Percentiles rank a stretch among this genome's conserved stretches.
Conservation (phyloP, 2,113 vertebrate species). For the Mus spicilegus region DNA sequence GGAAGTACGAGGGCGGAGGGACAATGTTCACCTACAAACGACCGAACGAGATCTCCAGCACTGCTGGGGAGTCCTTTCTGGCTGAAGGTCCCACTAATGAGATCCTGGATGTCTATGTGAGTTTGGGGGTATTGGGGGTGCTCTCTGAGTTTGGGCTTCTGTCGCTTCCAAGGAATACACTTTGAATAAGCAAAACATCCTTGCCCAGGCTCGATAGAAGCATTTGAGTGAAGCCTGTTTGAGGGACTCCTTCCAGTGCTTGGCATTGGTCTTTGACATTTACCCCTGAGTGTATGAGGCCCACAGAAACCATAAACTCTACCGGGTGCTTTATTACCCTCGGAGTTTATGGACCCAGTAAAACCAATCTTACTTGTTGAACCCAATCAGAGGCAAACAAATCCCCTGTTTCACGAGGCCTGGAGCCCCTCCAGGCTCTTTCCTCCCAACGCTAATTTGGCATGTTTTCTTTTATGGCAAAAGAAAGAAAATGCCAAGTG, state of each 20-base stretch:
- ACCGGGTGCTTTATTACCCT: slow-evolving; percentile 63
- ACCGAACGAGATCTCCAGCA: slow-evolving; percentile 97
- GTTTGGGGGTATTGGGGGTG: slow-evolving; percentile 73
- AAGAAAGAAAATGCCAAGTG: slow-evolving; percentile 66
- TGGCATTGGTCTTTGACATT: background rate
- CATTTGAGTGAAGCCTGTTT: too few relatives aligned
- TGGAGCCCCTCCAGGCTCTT: slow-evolving; percentile 65
- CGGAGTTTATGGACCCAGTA: slow-evolving; percentile 68
- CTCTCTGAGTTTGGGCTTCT: background rate
- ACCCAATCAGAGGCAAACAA: slow-evolving; percentile 74
- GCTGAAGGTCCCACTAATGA: slow-evolving; percentile 97
- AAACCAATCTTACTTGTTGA: slow-evolving; percentile 73
- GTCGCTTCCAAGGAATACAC: background rate
- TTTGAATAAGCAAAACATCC: background rate
- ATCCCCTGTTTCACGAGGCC: slow-evolving; percentile 50
- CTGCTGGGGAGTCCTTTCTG: slow-evolving; percentile 94
- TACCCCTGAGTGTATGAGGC: background rate
- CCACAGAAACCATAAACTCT: slow-evolving; percentile 57
- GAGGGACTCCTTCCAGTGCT: slow-evolving; percentile 25
- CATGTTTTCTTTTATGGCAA: slow-evolving; percentile 69
- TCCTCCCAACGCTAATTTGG: slow-evolving; percentile 66
- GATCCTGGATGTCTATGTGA: slow-evolving; percentile 96
- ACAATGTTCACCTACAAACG: slow-evolving; percentile 97
- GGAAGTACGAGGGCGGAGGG: slow-evolving; percentile 95
- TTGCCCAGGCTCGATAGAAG: background rate